Conservation (phyloP, 2,797 vertebrate genomes). For the Halcyon smyrnensis region DNA sequence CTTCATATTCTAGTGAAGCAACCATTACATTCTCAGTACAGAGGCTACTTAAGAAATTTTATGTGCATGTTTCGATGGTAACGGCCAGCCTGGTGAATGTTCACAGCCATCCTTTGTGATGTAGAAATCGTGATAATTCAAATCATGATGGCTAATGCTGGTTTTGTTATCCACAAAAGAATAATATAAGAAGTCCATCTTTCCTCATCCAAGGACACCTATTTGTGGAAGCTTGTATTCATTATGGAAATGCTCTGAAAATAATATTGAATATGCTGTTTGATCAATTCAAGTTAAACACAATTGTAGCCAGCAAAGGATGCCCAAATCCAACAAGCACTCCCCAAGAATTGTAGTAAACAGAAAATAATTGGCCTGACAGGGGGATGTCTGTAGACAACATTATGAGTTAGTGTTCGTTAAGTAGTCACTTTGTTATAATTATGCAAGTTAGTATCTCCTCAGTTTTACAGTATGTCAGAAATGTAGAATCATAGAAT, state of each 20-base stretch:
- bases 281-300: not conserved
- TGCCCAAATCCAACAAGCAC: not conserved
- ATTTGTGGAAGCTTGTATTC: not conserved
- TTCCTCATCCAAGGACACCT: not conserved
- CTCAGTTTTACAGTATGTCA: not conserved
- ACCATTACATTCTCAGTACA: not conserved
- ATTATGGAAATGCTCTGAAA: not conserved
- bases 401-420: not conserved
- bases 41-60: not conserved
- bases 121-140: not conserved
- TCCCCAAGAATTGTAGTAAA: not conserved
- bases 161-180: not conserved
- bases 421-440: not conserved
- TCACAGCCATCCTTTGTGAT: not conserved
- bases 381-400: not conserved
- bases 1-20: not conserved
- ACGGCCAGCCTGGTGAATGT: not conserved
- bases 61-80: not conserved
- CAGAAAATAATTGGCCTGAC: not conserved
- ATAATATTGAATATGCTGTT: not conserved
- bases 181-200: not conserved
- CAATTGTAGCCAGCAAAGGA: not conserved
- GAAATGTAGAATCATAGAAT: not conserved
- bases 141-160: not conserved
- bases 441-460: not conserved